phyloP scores from a whole-genome alignment of 2,888 invertebrate genomes.

The Resseliella maxima region DNA sequence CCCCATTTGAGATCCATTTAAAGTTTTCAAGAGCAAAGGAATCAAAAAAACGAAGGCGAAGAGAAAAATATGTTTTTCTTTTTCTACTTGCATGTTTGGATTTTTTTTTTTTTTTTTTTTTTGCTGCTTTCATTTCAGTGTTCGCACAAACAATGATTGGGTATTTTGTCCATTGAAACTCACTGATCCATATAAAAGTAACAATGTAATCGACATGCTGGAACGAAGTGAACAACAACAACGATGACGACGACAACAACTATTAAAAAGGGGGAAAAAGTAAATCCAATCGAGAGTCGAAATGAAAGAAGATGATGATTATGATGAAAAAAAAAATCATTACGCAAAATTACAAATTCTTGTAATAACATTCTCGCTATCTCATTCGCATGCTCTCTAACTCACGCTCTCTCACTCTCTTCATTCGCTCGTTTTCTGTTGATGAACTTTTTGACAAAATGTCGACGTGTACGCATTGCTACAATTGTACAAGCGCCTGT shows the following conservation, averaged over 20 bases:
- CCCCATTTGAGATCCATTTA: constrained; percentile 48
- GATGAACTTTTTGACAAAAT: neutral
- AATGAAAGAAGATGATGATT: neutral
- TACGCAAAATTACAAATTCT: constrained; percentile 45
- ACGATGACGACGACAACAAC: no score
- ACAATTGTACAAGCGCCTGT: neutral
- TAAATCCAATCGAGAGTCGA: neutral
- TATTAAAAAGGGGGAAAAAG: neutral
- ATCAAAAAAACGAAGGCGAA: neutral
- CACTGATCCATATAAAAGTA: constrained; percentile 45
- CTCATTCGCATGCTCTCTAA: no score
- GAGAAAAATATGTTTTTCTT: neutral
- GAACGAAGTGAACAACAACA: neutral
- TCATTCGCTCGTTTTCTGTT: no score
- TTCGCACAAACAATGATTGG: no score
- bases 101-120: neutral
- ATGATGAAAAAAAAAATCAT: neutral
- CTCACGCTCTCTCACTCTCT: no score
- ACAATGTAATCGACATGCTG: constrained; percentile 32
- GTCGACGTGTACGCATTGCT: neutral
- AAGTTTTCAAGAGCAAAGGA: neutral
- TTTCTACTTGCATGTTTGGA: neutral
- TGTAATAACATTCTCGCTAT: neutral
- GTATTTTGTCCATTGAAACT: constrained; percentile 9
- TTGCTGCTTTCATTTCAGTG: neutral